Percentiles rank a stretch among this genome's conserved stretches.
Conservation (phyloP, 2,888 invertebrate genomes). For the Bugulina stolonifera region DNA sequence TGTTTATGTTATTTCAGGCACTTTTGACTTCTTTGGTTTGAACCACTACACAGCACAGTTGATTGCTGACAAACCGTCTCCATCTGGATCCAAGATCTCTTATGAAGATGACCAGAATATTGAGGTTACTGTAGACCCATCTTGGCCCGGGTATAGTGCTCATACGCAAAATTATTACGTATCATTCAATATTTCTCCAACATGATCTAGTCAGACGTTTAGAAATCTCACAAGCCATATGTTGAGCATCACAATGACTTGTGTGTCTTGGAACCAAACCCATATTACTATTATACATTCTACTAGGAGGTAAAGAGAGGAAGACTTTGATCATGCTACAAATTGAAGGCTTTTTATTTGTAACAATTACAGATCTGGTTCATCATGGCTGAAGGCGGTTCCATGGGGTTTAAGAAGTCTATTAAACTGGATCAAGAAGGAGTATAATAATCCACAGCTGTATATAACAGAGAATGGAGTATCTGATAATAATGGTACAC, state of each 20-base stretch:
- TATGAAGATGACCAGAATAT: slow-evolving; percentile 30
- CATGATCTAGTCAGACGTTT: too few relatives aligned
- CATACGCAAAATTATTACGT: too few relatives aligned
- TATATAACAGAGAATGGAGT: slow-evolving; percentile 48
- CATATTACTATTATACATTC: too few relatives aligned
- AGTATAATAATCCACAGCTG: slow-evolving; percentile 38
- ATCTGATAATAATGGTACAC: slow-evolving; percentile 38
- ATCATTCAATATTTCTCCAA: too few relatives aligned
- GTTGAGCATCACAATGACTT: too few relatives aligned
- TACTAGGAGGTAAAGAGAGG: too few relatives aligned
- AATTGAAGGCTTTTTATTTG: too few relatives aligned
- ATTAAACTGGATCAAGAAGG: slow-evolving; percentile 39
- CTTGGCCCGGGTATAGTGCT: slow-evolving; percentile 29
- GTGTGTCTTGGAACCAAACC: too few relatives aligned
- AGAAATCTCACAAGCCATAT: too few relatives aligned
- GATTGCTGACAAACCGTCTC: slow-evolving; percentile 28
- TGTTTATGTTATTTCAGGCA: slow-evolving; percentile 53
- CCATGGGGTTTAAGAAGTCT: slow-evolving; percentile 42
- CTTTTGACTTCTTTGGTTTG: slow-evolving; percentile 68
- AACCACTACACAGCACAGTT: slow-evolving; percentile 63
- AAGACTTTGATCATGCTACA: too few relatives aligned
- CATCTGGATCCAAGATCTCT: slow-evolving; percentile 10
- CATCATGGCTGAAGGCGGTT: slow-evolving; percentile 37
- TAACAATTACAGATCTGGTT: slow-evolving; percentile 30
- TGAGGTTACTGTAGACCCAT: slow-evolving; percentile 27